Evolutionary conservation across 2,113 vertebrate genomes (phyloP), one percentile per base, ranked within the genome.

Genomic region (Ascaphus truei): DNA sequence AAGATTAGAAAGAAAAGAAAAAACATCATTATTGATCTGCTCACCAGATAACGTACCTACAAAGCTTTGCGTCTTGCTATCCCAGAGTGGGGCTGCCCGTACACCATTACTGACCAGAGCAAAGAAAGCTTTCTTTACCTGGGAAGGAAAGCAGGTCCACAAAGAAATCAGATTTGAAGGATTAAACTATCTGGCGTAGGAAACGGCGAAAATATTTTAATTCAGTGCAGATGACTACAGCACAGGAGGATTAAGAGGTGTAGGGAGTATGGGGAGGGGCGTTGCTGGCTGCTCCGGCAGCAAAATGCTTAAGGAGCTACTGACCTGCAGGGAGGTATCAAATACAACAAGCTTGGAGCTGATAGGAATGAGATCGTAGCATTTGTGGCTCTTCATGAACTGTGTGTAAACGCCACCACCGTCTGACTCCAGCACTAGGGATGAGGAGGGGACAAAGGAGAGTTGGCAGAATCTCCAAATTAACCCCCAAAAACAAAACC

Each of bases 61-160:
- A 68, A 99, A 99, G 73, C 95, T 96, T 71, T 99, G 96, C 77
- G 88, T 96, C 75, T 95, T 99, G 85, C 95, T 98, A 78, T 99
- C 96, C 96, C 96, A 99, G 16, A 99, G 88, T 1, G 96, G 96
- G 0, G 96, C 96, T 2, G 96, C 96, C 72, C 96, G 88, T 1
- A 98, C 96, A 2, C 96, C 96, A 22, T 98, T 99, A 52, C 95
- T 96, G 68, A 99, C 96, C 31, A 99, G 87, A 1, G 96, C 96
- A 71, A 99, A 99, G 81, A 99, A 99, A 0, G 96, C 96, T 83
- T 99, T 99, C 84, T 99, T 99, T 37, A 99, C 96, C 96, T 99
- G 73, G 2, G 45, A 33, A 74, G 31, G 63, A 73, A 15, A 65
- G n/a, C 3, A 30, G n/a, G n/a, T n/a, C n/a, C n/a, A n/a, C n/a